Evolutionary conservation across 2,888 invertebrate genomes (phyloP).

Genomic region (Leistus spinibarbis): DNA sequence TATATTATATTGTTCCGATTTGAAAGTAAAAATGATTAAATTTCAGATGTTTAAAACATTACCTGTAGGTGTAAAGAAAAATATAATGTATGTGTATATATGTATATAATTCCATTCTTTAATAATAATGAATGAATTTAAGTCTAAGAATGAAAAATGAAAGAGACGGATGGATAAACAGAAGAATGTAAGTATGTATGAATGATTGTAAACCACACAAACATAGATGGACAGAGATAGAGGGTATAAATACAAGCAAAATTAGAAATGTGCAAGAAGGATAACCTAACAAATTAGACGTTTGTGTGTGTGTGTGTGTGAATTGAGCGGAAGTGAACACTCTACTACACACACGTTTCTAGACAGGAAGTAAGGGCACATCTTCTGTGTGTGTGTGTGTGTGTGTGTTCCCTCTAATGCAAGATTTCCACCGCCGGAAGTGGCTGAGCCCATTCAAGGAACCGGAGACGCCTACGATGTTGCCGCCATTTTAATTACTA

Average conservation of each 20-base stretch:
- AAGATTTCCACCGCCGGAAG: neutral
- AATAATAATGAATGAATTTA: neutral
- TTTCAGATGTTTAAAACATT: too few relatives aligned
- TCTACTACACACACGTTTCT: slow-evolving; percentile 41
- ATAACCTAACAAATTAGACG: neutral
- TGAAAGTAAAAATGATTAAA: too few relatives aligned
- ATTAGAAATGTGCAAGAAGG: neutral
- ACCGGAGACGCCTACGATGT: neutral
- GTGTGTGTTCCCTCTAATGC: neutral
- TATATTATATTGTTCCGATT: too few relatives aligned
- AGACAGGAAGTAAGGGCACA: slow-evolving; percentile 10
- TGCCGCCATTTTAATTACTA: neutral
- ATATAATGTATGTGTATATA: too few relatives aligned
- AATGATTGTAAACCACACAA: neutral
- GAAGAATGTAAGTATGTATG: neutral
- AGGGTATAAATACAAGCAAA: neutral
- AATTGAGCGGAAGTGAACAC: slow-evolving; percentile 53
- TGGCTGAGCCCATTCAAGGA: neutral
- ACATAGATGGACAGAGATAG: neutral
- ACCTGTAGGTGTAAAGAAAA: too few relatives aligned
- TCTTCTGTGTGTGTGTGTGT: too few relatives aligned
- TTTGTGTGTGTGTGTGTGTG: slow-evolving; percentile 38
- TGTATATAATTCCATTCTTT: too few relatives aligned
- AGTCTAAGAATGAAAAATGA: neutral
- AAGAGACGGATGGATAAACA: neutral